Conservation (phyloP, 1,140 invertebrate genomes). For the Drosophila erecta region DNA sequence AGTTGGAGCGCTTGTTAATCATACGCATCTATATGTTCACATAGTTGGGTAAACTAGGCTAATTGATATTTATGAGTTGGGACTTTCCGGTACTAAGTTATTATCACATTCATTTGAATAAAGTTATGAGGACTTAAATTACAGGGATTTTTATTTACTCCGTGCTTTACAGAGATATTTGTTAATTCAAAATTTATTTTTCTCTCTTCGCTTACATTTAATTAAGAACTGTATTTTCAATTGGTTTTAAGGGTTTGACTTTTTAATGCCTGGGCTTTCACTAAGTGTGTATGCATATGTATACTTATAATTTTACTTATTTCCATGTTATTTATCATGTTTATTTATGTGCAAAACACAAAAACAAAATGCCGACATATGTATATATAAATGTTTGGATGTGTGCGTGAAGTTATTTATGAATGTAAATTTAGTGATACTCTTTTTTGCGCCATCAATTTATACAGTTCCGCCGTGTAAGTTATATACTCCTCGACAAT, state of each 20-base stretch:
- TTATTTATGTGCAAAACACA: conserved; percentile 73
- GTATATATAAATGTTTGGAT: conserved; percentile 39
- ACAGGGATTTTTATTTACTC: conserved; percentile 49
- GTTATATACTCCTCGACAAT: conserved; percentile 44
- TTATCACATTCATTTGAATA: conserved; percentile 29
- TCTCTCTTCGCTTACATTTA: conserved; percentile 20
- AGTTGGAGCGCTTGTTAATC: conserved; percentile 17
- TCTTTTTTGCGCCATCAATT: conserved; percentile 19
- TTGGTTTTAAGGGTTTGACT: conserved; percentile 37
- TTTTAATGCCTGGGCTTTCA: conserved; percentile 15
- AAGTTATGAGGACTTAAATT: conserved; percentile 47
- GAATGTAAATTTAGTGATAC: conserved; percentile 58
- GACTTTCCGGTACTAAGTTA: conserved; percentile 23
- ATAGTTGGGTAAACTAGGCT: conserved; percentile 62
- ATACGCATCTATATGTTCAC: conserved; percentile 22
- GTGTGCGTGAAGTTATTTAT: conserved; percentile 65
- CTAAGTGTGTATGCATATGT: conserved; percentile 43
- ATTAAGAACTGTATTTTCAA: conserved; percentile 31
- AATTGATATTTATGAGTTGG: conserved; percentile 37
- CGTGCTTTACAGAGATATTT: conserved; percentile 37
- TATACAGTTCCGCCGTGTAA: conserved; percentile 29
- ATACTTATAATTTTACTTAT: conserved; percentile 42
- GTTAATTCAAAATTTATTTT: conserved; percentile 14
- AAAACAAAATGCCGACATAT: conserved; percentile 73
- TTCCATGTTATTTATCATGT: conserved; percentile 59